Base-by-base conservation (phyloP, 2,797 vertebrate species). In the Eospalax fontanierii region DNA sequence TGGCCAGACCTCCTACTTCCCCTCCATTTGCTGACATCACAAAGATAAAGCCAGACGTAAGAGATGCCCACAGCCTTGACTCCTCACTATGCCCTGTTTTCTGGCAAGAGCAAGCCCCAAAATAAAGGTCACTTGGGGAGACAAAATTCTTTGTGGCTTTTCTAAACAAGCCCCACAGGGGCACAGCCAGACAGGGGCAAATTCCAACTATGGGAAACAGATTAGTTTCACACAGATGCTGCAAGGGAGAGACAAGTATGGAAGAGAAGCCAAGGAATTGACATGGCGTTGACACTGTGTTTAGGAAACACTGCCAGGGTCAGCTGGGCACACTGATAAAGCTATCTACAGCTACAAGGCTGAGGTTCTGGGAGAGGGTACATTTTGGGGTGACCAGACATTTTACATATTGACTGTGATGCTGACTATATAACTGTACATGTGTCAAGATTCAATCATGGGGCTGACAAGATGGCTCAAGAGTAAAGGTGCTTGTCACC, bases 91-190 rank as follows among this genome's bases (percentile, higher is more conserved):
- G 80, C 76, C 4, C 28, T 2, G 66, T 78, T 26, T 85, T 82
- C 46, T 24, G 79, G 54, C 1, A 24, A 71, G 33, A 80, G 63
- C 38, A 8, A 30, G 84, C 43, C 65, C 18, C 68, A 9, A 76
- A 76, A 82, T 22, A 73, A 79, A 94, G 80, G 61, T 89, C 75
- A 80, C 33, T 8, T 14, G 19, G 75, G 79, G 43, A 90, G 86
- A 94, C 21, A 22, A 89, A 89, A 57, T 82, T 81, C 91, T 95
- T 30, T 73, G 87, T 19, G 71, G 89, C 59, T 97, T 95, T 91
- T 90, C 88, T 59, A 92, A 92, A 82, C 90, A 68, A 73, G 28
- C 46, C 82, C 70, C 71, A 46, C 35, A n/a, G 80, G 83, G 66
- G 81, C 22, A 19, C 21, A 16, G 46, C 8, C 0, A 10, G 79